Conservation (phyloP, 2,797 vertebrate species). For the Chelon labrosus region DNA sequence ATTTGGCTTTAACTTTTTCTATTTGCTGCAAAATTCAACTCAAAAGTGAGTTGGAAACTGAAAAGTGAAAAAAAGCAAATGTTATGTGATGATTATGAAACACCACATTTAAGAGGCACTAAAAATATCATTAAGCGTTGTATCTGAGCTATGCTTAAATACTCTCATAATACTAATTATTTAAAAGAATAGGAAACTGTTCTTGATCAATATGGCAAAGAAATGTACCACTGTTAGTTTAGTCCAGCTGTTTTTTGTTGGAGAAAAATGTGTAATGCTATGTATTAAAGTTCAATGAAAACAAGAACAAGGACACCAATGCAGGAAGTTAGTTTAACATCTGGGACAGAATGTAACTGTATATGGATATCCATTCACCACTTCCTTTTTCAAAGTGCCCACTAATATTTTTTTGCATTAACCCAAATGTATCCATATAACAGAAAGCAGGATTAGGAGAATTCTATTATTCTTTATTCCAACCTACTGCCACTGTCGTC, state of each 20-base stretch:
- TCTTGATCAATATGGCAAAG: not conserved
- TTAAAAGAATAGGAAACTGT: no score
- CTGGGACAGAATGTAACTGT: not conserved
- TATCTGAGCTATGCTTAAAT: no score
- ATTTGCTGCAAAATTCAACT: no score
- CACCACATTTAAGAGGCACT: no score
- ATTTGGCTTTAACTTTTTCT: no score
- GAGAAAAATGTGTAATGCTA: no score
- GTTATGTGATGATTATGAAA: no score
- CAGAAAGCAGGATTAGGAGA: not conserved
- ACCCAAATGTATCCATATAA: not conserved
- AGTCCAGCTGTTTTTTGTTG: not conserved
- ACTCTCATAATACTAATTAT: no score
- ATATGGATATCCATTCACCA: not conserved
- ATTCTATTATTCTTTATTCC: conserved; percentile 7
- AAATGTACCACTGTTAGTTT: not conserved
- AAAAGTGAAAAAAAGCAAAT: no score
- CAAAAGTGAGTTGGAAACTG: no score
- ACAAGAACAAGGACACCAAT: not conserved
- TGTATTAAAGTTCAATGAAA: not conserved
- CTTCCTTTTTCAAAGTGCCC: not conserved
- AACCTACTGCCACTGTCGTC: conserved; percentile 4
- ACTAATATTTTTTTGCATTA: not conserved
- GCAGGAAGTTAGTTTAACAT: conserved; percentile 1
- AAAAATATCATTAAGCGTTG: no score